Percentiles rank a stretch among this genome's conserved stretches.
These are phyloP conservation scores for Tenualosa ilisha DNA, from an alignment of 2,797 vertebrate genomes.

Conservation along the genomic window DNA sequence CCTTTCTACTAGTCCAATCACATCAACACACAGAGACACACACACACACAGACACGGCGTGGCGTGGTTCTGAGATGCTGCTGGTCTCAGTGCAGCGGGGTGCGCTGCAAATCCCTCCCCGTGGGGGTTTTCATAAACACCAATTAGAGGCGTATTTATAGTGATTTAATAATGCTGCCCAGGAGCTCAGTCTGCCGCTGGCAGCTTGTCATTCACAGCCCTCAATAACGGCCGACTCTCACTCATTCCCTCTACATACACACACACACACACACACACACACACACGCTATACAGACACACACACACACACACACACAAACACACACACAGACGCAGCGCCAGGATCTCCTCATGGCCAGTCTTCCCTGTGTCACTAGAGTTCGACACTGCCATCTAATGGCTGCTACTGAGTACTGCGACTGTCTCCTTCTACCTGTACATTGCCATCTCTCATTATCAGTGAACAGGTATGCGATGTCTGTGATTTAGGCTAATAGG, in stretches of 20 bases:
- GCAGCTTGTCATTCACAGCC: conserved; percentile 6
- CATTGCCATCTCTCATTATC: not conserved
- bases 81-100: not conserved
- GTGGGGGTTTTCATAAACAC: conserved; percentile 23
- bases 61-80: not conserved
- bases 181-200: conserved; percentile 29
- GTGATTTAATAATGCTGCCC: conserved; percentile 36
- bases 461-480: not conserved
- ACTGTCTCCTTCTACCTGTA: not conserved
- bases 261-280: conserved; percentile 13
- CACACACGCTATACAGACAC: conserved; percentile 8
- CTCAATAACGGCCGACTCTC: not conserved
- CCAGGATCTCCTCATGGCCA: not conserved
- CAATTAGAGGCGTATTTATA: conserved; percentile 45
- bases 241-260: not conserved
- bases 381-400: conserved; percentile 71
- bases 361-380: conserved; percentile 24
- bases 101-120: not conserved
- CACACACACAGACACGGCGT: not conserved
- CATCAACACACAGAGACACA: not conserved
- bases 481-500: not conserved
- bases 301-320: not conserved
- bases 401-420: conserved; percentile 44
- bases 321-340: not conserved
- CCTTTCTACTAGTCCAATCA: not conserved